These are phyloP conservation scores for Agriopis leucophaearia DNA, from an alignment of 2,888 invertebrate species.

Conservation along the genomic window DNA sequence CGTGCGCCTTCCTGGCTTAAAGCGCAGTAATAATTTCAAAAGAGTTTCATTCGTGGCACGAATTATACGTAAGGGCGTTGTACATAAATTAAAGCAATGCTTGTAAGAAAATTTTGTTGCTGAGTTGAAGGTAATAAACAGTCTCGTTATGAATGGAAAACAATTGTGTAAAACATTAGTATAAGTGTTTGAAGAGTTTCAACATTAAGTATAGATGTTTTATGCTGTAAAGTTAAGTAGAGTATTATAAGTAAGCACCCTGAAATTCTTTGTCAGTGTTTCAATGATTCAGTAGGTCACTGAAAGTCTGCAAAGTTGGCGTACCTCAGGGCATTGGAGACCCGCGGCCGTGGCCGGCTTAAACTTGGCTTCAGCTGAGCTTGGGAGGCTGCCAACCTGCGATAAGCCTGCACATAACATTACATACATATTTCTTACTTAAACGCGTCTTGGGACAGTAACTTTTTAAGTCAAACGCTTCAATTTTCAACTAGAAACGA, in stretches of 20 bases:
- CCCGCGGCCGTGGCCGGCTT: conserved; percentile 63
- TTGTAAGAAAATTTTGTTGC: conserved; percentile 51
- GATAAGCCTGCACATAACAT: conserved; percentile 62
- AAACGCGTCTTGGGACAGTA: conserved; percentile 48
- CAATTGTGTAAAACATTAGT: conserved; percentile 15
- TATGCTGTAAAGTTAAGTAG: not conserved
- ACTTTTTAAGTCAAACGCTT: conserved; percentile 20
- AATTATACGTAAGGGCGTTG: conserved; percentile 56
- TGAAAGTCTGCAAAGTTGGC: conserved; percentile 34
- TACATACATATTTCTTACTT: conserved; percentile 65
- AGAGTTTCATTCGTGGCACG: conserved; percentile 55
- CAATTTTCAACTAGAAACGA: conserved; percentile 8
- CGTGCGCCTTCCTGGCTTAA: conserved; percentile 6
- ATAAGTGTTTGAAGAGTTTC: conserved; percentile 5
- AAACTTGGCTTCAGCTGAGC: conserved; percentile 55
- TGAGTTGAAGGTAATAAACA: conserved; percentile 50
- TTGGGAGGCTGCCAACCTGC: conserved; percentile 67
- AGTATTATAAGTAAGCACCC: not conserved
- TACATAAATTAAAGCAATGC: conserved; percentile 62
- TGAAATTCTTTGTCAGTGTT: not conserved
- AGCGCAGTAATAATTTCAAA: conserved; percentile 59
- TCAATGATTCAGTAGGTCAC: conserved; percentile 32
- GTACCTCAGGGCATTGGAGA: conserved; percentile 54
- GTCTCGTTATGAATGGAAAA: conserved; percentile 38
- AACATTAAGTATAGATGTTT: not conserved